Evolutionary conservation across 2,888 invertebrate genomes (phyloP), one percentile per base, ranked within the genome.

Genomic region (Polia nebulosa): DNA sequence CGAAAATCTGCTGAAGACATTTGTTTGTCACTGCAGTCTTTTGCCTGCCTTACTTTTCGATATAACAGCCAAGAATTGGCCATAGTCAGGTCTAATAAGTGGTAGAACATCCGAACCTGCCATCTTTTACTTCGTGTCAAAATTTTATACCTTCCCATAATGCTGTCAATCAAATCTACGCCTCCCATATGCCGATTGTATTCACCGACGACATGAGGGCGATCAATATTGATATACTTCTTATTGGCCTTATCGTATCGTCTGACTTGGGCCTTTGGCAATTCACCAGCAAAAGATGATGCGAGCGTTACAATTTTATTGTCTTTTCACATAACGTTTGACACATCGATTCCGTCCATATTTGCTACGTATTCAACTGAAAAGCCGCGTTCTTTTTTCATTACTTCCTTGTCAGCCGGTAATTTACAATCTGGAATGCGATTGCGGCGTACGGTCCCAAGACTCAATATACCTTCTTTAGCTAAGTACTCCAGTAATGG

Each of bases 41-140:
- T 39, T 39, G 39, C 39, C 39, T 39, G 39, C 39, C n/a, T n/a
- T n/a, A n/a, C n/a, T n/a, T n/a, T n/a, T n/a, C n/a, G n/a, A n/a
- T n/a, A n/a, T n/a, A n/a, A n/a, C n/a, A 85, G 57, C 83, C 87
- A 89, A 27, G 87, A 60, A 75, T 87, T 88, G 15, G 80, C 71
- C 73, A 87, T 83, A 8, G 78, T 72, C 27, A 87, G 64, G 61
- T 89, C 87, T 41, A 87, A 67, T 15, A 84, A 74, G 69, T 36
- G 36, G 11, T 36, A 36, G 36, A 36, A 39, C 39, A 39, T 17
- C 39, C 39, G 39, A 39, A 39, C 39, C 39, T 39, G 39, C 39
- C 17, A 15, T 39, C 17, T 39, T 39, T 39, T 39, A 39, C 17
- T 39, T 39, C 39, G 17, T 39, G 39, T 15, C 39, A 15, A 39